A percentile compares a stretch with the other conserved stretches of the same genome.
phyloP scores from a whole-genome alignment of 2,797 vertebrate genomes.

The Falco concolor region DNA sequence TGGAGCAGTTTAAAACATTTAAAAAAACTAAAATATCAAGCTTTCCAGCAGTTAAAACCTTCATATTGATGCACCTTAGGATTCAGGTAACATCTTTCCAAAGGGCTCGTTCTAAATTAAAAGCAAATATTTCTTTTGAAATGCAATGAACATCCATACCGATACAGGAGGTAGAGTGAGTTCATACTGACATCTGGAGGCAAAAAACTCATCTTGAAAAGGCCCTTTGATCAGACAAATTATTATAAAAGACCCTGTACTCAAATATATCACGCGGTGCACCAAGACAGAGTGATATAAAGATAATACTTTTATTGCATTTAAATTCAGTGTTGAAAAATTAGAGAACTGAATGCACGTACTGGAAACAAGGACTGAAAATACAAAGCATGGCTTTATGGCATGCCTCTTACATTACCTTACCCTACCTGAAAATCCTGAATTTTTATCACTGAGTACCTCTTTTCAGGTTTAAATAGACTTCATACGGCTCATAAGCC shows the following conservation, averaged over 20 bases:
- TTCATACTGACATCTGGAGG: constrained; percentile 2
- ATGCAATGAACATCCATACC: neutral
- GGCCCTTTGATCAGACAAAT: neutral
- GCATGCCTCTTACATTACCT: neutral
- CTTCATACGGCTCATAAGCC: neutral
- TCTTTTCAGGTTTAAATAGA: neutral
- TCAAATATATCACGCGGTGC: neutral
- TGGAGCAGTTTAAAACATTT: neutral
- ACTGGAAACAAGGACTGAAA: neutral
- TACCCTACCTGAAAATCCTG: neutral
- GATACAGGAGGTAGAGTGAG: neutral
- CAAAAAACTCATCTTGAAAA: neutral
- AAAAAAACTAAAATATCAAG: neutral
- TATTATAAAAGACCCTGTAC: neutral
- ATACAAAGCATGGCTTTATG: neutral
- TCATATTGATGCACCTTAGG: neutral
- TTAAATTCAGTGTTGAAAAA: neutral
- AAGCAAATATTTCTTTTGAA: neutral
- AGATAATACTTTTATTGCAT: neutral
- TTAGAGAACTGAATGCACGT: neutral
- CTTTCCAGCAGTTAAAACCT: neutral
- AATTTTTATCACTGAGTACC: neutral
- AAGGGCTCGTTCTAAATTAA: neutral
- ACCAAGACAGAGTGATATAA: neutral
- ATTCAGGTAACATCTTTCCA: neutral